Evolutionary conservation across 2,113 vertebrate genomes (phyloP).

Genomic region (Carollia perspicillata): DNA sequence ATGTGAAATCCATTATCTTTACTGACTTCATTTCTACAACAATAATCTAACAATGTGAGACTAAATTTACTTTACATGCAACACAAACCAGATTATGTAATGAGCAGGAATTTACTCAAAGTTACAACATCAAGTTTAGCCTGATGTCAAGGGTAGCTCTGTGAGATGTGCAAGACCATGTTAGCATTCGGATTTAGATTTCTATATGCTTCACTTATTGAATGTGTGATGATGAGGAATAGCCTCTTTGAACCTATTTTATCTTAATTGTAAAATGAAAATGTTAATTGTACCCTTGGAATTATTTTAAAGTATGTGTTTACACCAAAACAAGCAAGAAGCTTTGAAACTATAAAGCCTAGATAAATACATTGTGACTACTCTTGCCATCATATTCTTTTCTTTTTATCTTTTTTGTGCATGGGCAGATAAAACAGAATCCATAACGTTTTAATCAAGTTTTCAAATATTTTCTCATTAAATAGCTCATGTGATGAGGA

Average conservation of each 20-base stretch:
- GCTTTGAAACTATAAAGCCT: not conserved
- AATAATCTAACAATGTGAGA: constrained; percentile 5
- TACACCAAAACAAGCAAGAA: constrained; percentile 32
- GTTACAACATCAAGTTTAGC: not conserved
- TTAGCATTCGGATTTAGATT: not conserved
- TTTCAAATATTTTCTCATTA: not conserved
- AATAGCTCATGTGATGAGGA: not conserved
- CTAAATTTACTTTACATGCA: not conserved
- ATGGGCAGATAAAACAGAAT: not conserved
- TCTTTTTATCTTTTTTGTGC: not conserved
- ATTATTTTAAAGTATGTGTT: not conserved
- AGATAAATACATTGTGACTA: not conserved
- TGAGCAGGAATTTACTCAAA: not conserved
- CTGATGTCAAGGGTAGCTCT: not conserved
- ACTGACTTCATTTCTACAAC: not conserved
- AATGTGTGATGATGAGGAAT: not conserved
- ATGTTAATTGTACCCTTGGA: not conserved
- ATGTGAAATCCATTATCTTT: not conserved
- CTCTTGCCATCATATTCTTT: not conserved
- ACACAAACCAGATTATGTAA: not conserved
- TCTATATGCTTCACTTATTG: not conserved
- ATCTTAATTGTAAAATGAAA: not conserved
- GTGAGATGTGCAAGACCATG: not conserved
- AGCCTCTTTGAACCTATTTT: not conserved
- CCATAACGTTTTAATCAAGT: not conserved